Evolutionary conservation across 2,888 invertebrate genomes (phyloP).

Genomic region (Lithosia quadra): DNA sequence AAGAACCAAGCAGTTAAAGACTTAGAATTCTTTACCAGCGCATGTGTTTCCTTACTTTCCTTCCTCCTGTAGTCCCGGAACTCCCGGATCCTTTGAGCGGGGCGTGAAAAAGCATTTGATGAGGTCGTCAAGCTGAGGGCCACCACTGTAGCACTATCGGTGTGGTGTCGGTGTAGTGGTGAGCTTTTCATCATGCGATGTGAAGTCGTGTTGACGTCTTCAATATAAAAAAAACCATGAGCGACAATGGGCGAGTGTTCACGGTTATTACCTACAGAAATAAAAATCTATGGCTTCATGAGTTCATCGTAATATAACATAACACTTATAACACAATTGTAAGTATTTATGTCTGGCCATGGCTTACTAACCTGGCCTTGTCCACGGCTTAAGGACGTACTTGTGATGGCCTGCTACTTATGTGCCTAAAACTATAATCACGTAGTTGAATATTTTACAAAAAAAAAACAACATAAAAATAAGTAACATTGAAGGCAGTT

Average conservation of each 20-base stretch:
- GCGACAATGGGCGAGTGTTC: neutral
- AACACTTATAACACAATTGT: neutral
- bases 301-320: neutral
- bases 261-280: neutral
- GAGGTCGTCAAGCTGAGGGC: no score
- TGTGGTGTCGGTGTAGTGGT: no score
- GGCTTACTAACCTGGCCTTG: constrained; percentile 11
- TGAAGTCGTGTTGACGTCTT: no score
- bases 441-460: neutral
- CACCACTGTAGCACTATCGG: no score
- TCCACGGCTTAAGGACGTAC: constrained; percentile 4
- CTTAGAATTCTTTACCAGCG: no score
- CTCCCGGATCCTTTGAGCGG: no score
- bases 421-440: neutral
- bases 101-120: no score
- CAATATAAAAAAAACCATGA: no score
- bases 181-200: no score
- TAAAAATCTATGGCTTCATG: neutral
- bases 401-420: neutral
- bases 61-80: no score
- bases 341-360: constrained; percentile 6
- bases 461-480: neutral
- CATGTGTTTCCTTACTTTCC: no score
- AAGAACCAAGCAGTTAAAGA: no score
- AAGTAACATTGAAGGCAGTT: neutral